Conservation (phyloP, 1,140 invertebrate genomes). For the Brachionus plicatilis region DNA sequence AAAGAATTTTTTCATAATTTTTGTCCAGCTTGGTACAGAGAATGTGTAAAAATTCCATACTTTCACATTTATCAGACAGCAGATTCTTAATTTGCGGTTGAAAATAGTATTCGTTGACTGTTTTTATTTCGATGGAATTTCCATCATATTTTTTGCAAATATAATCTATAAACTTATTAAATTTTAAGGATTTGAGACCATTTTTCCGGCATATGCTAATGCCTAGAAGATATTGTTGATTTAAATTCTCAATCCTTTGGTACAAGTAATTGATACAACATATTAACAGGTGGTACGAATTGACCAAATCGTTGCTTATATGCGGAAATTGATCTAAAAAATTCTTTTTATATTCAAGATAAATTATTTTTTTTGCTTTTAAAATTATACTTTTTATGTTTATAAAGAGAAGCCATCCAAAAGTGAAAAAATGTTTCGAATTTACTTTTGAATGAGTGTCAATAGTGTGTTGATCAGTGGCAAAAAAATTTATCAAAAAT, state of each 20-base stretch:
- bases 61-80: background rate
- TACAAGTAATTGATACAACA: slow-evolving; percentile 10
- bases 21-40: background rate
- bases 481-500: background rate
- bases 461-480: background rate
- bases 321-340: slow-evolving; percentile 16
- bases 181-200: background rate
- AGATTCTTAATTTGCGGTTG: background rate
- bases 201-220: background rate
- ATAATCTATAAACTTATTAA: background rate
- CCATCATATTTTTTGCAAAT: slow-evolving; percentile 16
- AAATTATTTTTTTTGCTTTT: background rate
- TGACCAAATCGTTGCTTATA: slow-evolving; percentile 13
- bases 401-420: slow-evolving; percentile 10
- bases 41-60: background rate
- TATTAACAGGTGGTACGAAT: slow-evolving; percentile 4
- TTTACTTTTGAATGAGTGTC: background rate
- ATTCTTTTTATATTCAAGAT: background rate
- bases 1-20: background rate
- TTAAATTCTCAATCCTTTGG: background rate
- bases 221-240: background rate
- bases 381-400: slow-evolving; percentile 12
- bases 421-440: background rate
- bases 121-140: background rate
- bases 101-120: slow-evolving; percentile 14